Evolutionary conservation across 2,888 invertebrate species (phyloP).

Genomic region (Chrysolina americana): DNA sequence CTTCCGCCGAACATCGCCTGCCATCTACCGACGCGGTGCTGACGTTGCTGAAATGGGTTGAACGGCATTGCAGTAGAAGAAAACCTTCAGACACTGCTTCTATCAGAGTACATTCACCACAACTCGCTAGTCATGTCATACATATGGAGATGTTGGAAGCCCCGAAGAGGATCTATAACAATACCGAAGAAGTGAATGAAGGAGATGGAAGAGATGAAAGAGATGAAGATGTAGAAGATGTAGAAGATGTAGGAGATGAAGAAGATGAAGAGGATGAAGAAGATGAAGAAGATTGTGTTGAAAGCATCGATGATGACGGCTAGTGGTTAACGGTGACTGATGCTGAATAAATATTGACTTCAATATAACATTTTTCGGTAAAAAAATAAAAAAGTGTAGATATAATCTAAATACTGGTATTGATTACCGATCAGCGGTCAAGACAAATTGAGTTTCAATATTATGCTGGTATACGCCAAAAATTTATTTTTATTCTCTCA

Average conservation of each 20-base stretch:
- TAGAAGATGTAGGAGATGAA: not conserved
- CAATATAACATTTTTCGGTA: too few species aligned
- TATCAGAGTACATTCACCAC: not conserved
- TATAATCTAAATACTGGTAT: too few species aligned
- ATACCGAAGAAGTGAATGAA: not conserved
- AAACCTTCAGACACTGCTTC: not conserved
- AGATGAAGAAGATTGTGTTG: too few species aligned
- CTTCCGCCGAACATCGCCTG: conserved; percentile 17
- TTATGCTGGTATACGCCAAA: too few species aligned
- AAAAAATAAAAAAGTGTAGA: too few species aligned
- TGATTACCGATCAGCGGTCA: too few species aligned
- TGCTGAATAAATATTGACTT: too few species aligned
- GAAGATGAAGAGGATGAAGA: not conserved
- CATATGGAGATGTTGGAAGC: not conserved
- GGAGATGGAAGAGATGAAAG: not conserved
- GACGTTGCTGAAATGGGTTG: conserved; percentile 29
- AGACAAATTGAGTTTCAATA: too few species aligned
- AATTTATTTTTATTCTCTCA: too few species aligned
- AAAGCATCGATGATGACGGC: too few species aligned
- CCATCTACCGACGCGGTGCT: conserved; percentile 23
- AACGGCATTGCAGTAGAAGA: conserved; percentile 3
- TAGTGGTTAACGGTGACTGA: too few species aligned
- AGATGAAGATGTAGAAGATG: not conserved
- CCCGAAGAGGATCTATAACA: not conserved
- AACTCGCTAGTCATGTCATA: not conserved